phyloP scores from a whole-genome alignment of 2,888 invertebrate species.

The Pecten maximus region DNA sequence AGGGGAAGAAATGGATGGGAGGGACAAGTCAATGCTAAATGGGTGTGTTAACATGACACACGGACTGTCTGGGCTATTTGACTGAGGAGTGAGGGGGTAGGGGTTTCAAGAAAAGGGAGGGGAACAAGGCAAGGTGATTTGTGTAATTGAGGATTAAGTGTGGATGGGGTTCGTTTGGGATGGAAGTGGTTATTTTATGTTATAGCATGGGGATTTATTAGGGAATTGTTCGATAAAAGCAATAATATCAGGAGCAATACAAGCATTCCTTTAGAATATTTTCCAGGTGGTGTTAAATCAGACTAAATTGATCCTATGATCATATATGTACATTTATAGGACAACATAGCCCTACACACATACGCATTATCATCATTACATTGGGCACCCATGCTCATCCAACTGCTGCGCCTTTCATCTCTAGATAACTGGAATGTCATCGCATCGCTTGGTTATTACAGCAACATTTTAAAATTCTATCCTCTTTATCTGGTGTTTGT shows the following conservation, averaged over 20 bases:
- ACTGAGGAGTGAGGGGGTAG: not conserved
- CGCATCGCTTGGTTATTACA: not conserved
- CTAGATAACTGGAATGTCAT: conserved; percentile 1
- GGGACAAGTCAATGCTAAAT: too few relatives aligned
- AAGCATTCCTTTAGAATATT: not conserved
- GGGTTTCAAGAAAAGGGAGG: not conserved
- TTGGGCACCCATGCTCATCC: conserved; percentile 19
- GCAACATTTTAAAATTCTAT: not conserved
- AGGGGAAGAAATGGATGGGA: too few relatives aligned
- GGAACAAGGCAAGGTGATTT: not conserved
- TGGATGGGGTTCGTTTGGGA: too few relatives aligned
- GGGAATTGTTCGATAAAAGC: not conserved
- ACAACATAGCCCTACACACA: not conserved
- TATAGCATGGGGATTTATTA: too few relatives aligned
- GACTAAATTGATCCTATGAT: not conserved
- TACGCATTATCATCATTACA: conserved; percentile 3
- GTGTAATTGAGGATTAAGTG: too few relatives aligned
- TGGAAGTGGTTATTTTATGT: too few relatives aligned
- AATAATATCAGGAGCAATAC: not conserved
- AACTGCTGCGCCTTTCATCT: conserved; percentile 20
- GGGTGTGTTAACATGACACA: too few relatives aligned
- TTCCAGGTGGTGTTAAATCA: not conserved
- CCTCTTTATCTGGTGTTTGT: conserved; percentile 8
- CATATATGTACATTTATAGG: not conserved
- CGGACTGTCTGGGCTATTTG: too few relatives aligned